Evolutionary conservation across 2,888 invertebrate genomes (phyloP), one percentile per base, ranked within the genome.

Genomic region (Miltochrista miniata): DNA sequence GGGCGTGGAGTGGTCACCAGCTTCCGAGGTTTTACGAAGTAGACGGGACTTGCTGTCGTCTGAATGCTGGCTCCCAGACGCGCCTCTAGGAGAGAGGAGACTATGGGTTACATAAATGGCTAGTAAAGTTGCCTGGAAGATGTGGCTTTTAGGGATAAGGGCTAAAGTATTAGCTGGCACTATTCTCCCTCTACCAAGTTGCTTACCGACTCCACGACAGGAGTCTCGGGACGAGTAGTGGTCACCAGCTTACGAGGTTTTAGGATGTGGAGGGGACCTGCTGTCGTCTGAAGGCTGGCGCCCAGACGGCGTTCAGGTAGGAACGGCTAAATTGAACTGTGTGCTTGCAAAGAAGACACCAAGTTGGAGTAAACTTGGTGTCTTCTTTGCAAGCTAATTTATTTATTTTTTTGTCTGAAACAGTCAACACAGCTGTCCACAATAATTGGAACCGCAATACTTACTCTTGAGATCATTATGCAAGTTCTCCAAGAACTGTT

Each of bases 381-480:
- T n/a, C n/a, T n/a, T n/a, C n/a, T n/a, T n/a, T n/a, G n/a, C n/a
- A n/a, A n/a, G n/a, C n/a, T n/a, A n/a, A n/a, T n/a, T n/a, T n/a
- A n/a, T n/a, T n/a, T n/a, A n/a, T n/a, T n/a, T n/a, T n/a, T n/a
- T n/a, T n/a, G n/a, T n/a, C n/a, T n/a, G n/a, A n/a, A n/a, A n/a
- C n/a, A n/a, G n/a, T n/a, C n/a, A n/a, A n/a, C n/a, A n/a, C n/a
- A n/a, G n/a, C n/a, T n/a, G n/a, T n/a, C n/a, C n/a, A n/a, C n/a
- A n/a, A n/a, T n/a, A n/a, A n/a, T n/a, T n/a, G n/a, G n/a, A n/a
- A n/a, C n/a, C n/a, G n/a, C n/a, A n/a, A 7, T 0, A 70, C 84
- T 74, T 57, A 93, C 93, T 92, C 75, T 92, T 93, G 7, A 94
- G 76, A 62, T 94, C 94, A 37, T 92, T 85, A 54, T 95, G 93